Evolutionary conservation across 2,888 invertebrate genomes (phyloP), one percentile per base, ranked within the genome.

Genomic region (Pandemis corylana): DNA sequence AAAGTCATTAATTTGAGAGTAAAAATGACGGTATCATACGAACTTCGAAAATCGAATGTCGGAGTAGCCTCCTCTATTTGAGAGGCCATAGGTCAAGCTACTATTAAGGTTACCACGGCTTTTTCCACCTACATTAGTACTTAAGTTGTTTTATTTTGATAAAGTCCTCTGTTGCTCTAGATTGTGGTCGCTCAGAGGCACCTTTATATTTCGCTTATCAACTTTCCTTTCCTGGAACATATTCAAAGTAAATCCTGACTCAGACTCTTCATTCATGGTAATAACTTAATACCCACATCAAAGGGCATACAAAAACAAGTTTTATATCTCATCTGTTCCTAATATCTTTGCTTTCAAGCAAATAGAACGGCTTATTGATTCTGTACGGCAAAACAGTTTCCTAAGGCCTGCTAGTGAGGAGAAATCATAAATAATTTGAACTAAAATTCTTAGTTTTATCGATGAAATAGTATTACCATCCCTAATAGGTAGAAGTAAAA

Each of bases 321-420:
- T 77, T 78, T 79, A 79, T 80, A 83, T 78, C 76, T 76, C 77
- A 72, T 77, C 73, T 72, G 69, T 59, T 59, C 65, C 76, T 81
- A 79, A 79, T 83, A 82, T 75, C 74, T 73, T 65, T 73, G 76
- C 77, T 71, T 77, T 76, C 75, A 73, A 73, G 79, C 78, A 78
- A 79, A 80, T 77, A 78, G 77, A 78, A 49, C 76, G 63, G 76
- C 62, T 78, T 77, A 78, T 79, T 77, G 76, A 77, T 77, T 76
- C 78, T 72, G 72, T 68, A 64, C 70, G 36, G 69, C 72, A 61
- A 69, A 72, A 75, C 62, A 76, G 71, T 74, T 77, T 76, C 63
- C 75, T 70, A 59, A 56, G 41, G 68, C 65, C 7, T 13, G 10
- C 7, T 63, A 69, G 64, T 61, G 74, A 65, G 9, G 69, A 15